phyloP scores from a whole-genome alignment of 1,140 invertebrate genomes.

The Metopolophium dirhodum region DNA sequence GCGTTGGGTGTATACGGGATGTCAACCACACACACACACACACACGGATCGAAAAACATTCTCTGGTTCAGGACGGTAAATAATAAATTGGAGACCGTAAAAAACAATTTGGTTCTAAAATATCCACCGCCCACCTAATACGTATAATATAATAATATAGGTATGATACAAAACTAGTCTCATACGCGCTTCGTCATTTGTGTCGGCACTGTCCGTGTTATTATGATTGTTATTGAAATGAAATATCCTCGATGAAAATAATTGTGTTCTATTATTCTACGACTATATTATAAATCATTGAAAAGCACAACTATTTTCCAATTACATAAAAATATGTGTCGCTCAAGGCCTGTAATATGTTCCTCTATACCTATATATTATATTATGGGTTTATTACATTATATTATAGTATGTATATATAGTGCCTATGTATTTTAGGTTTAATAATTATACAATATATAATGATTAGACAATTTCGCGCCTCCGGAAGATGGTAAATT shows the following conservation, averaged over 20 bases:
- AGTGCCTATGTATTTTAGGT: neutral
- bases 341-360: neutral
- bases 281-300: neutral
- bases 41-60: neutral
- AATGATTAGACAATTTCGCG: neutral
- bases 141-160: neutral
- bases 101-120: constrained; percentile 33
- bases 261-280: neutral
- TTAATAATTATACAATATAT: neutral
- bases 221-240: neutral
- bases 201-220: neutral
- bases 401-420: neutral
- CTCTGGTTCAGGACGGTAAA: neutral
- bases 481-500: neutral
- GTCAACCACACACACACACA: constrained; percentile 15
- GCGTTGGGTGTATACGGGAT: neutral
- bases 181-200: neutral
- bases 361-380: neutral
- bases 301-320: neutral
- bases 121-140: neutral
- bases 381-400: neutral
- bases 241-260: neutral
- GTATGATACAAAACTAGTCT: neutral
- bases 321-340: constrained; percentile 11
- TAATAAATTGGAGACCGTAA: constrained; percentile 27